Conservation (phyloP, 1,140 invertebrate genomes). For the Gyrodactylus salaris region DNA sequence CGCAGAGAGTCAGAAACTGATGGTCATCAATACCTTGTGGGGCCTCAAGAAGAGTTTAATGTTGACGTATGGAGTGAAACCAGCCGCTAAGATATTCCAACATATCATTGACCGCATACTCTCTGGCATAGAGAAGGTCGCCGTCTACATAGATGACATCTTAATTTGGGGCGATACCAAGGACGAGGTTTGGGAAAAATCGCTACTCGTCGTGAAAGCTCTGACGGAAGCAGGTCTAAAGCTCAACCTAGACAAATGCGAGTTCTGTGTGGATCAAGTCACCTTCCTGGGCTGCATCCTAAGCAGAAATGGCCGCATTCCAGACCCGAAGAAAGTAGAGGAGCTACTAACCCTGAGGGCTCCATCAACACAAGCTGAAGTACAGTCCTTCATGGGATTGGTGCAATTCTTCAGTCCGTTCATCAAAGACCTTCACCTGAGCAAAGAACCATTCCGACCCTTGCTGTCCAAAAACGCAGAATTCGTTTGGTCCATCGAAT, state of each 20-base stretch:
- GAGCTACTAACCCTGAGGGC: conserved; percentile 11
- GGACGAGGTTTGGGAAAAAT: conserved; percentile 11
- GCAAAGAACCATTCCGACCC: conserved; percentile 2
- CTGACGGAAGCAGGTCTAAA: conserved; percentile 11
- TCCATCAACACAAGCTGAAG: conserved; percentile 10
- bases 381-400: conserved; percentile 12
- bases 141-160: conserved; percentile 12
- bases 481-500: conserved; percentile 8
- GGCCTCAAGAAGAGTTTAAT: too few species aligned
- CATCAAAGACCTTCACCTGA: conserved; percentile 5
- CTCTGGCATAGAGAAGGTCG: too few species aligned
- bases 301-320: conserved; percentile 9
- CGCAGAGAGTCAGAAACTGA: too few species aligned
- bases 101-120: too few species aligned
- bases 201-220: conserved; percentile 10
- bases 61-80: too few species aligned
- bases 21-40: too few species aligned
- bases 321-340: conserved; percentile 11
- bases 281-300: conserved; percentile 12
- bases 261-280: conserved; percentile 10
- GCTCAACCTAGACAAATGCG: conserved; percentile 11
- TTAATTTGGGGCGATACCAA: conserved; percentile 9
- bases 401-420: conserved; percentile 7
- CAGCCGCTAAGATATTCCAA: too few species aligned
- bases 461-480: conserved; percentile 7